phyloP scores from a whole-genome alignment of 2,888 invertebrate species.

The Philopedon plagiatum region DNA sequence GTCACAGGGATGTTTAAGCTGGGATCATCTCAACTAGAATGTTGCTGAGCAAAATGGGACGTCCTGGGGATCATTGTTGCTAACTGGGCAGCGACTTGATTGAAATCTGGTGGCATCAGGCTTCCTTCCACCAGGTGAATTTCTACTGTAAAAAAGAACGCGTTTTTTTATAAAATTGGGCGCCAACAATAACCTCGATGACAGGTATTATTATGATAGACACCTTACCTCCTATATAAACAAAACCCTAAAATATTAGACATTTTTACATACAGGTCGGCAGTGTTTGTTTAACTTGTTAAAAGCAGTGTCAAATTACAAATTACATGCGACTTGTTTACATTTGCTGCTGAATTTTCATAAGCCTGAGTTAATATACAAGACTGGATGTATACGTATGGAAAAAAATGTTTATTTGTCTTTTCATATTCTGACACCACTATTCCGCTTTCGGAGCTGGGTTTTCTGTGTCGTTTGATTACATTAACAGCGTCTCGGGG shows the following conservation, averaged over 20 bases:
- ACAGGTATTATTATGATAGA: neutral
- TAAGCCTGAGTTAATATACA: slow-evolving; percentile 52
- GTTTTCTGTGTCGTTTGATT: neutral
- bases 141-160: too few species aligned
- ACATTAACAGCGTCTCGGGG: neutral
- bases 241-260: slow-evolving; percentile 6
- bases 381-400: slow-evolving; percentile 16
- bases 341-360: slow-evolving; percentile 56
- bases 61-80: too few species aligned
- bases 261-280: slow-evolving; percentile 29
- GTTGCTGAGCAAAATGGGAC: too few species aligned
- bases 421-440: slow-evolving; percentile 44
- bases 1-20: too few species aligned
- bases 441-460: neutral
- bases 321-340: slow-evolving; percentile 64
- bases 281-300: slow-evolving; percentile 66
- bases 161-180: too few species aligned
- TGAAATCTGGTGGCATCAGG: too few species aligned
- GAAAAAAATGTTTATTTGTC: slow-evolving; percentile 44
- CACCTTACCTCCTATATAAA: neutral
- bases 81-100: too few species aligned
- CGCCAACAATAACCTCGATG: too few species aligned
- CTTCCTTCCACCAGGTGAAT: too few species aligned
- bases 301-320: slow-evolving; percentile 66
- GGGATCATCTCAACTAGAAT: too few species aligned